Conservation (phyloP, 2,797 vertebrate genomes). For the Dryobates pubescens region DNA sequence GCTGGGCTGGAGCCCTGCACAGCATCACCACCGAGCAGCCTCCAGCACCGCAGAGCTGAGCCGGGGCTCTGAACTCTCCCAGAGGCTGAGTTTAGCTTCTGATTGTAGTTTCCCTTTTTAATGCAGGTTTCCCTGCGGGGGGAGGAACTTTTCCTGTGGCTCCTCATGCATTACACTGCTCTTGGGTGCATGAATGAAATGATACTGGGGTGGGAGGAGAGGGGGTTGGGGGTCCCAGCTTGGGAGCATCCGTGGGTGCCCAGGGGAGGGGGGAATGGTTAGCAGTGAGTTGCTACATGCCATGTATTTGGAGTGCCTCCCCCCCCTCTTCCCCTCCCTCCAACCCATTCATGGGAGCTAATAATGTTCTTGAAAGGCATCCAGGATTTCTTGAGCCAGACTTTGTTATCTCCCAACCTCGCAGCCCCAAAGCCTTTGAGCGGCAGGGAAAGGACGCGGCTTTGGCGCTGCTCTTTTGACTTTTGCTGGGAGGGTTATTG, state of each 20-base stretch:
- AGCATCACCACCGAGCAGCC: accelerated
- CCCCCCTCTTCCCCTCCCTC: neutral
- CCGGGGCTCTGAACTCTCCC: accelerated
- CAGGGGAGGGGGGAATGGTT: accelerated
- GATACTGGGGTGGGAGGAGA: too few relatives aligned
- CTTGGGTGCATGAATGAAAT: too few relatives aligned
- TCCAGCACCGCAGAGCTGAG: accelerated
- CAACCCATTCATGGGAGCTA: neutral
- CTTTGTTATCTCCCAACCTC: constrained; percentile 46
- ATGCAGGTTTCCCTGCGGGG: accelerated
- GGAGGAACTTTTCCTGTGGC: accelerated
- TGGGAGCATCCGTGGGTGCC: neutral
- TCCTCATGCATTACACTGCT: neutral
- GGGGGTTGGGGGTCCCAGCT: neutral
- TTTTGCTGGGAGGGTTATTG: constrained; percentile 47
- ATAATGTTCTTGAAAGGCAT: constrained; percentile 27
- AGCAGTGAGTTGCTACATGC: neutral
- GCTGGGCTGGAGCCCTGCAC: neutral
- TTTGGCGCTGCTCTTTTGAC: constrained; percentile 51
- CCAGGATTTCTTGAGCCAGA: constrained; percentile 48
- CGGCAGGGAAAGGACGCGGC: neutral
- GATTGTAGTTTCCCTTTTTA: accelerated
- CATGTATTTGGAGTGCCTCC: accelerated
- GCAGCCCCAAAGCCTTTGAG: constrained; percentile 34
- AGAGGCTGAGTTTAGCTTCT: neutral